Percentiles rank a stretch among this genome's conserved stretches.
Evolutionary conservation across 2,797 vertebrate genomes (phyloP).

Genomic region (Orestias chungarensis): DNA sequence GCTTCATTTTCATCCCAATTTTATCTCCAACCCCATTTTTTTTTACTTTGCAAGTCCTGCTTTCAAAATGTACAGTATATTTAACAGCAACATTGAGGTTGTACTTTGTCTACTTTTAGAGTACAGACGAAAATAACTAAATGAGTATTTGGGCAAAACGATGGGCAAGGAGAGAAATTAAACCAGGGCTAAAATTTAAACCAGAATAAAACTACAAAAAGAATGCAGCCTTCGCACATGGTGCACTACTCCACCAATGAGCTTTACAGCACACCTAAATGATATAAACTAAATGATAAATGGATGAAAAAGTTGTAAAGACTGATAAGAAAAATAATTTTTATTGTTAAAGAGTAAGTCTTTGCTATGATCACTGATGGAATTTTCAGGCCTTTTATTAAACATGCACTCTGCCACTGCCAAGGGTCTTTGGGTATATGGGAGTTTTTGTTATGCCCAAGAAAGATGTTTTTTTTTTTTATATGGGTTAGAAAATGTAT

Average conservation of each 20-base stretch:
- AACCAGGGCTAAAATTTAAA: too few species aligned
- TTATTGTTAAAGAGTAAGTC: neutral
- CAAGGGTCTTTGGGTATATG: neutral
- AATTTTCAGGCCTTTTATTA: neutral
- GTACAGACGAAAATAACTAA: too few species aligned
- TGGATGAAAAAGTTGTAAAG: neutral
- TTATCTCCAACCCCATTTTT: neutral
- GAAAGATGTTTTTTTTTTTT: neutral
- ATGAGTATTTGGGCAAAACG: too few species aligned
- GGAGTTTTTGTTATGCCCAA: neutral
- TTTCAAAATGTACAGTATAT: neutral
- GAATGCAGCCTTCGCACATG: too few species aligned
- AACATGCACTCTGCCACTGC: too few species aligned
- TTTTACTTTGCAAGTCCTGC: neutral
- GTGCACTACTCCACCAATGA: too few species aligned
- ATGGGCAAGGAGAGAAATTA: too few species aligned
- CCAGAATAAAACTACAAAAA: too few species aligned
- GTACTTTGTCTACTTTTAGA: neutral
- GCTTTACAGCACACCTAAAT: too few species aligned
- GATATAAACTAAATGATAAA: neutral
- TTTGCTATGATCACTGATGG: neutral
- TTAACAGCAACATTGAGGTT: neutral
- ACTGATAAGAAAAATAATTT: neutral
- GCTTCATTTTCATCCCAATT: neutral
- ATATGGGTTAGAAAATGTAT: neutral